A percentile compares a stretch with the other conserved stretches of the same genome.
These are phyloP conservation scores for Mycalesis mineus DNA, from an alignment of 2,888 invertebrate species.

Conservation along the genomic window DNA sequence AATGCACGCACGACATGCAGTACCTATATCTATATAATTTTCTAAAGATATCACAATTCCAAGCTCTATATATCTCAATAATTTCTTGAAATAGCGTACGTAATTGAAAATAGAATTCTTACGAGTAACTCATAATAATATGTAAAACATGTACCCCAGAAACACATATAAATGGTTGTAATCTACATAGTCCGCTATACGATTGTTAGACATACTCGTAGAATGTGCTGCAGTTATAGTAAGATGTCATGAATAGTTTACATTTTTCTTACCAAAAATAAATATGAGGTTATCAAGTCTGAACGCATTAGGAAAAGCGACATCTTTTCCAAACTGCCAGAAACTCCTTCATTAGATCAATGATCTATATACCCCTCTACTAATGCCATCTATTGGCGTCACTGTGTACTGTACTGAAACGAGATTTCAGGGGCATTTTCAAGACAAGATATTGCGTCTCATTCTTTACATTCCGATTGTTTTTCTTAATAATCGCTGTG, in stretches of 20 bases:
- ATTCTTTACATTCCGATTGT: neutral
- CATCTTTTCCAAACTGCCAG: constrained; percentile 40
- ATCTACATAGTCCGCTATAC: neutral
- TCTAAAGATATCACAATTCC: no score
- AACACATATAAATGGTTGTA: no score
- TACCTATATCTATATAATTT: no score
- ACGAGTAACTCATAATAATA: no score
- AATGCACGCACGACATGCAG: no score
- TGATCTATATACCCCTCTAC: constrained; percentile 23
- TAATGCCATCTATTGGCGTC: constrained; percentile 36
- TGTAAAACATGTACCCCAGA: no score
- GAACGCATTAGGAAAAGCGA: constrained; percentile 35
- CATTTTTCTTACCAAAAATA: constrained; percentile 63
- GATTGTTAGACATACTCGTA: neutral
- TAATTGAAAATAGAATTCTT: no score
- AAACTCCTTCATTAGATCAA: constrained; percentile 26
- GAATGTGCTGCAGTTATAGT: neutral
- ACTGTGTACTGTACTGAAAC: constrained; percentile 3
- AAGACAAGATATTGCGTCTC: neutral
- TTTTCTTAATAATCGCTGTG: neutral
- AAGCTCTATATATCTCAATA: no score
- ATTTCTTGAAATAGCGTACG: no score
- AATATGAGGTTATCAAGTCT: constrained; percentile 49
- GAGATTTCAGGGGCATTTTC: constrained; percentile 6
- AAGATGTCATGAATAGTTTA: constrained; percentile 43